Conservation (phyloP, 1,140 invertebrate genomes). For the Brachystomella parvula region DNA sequence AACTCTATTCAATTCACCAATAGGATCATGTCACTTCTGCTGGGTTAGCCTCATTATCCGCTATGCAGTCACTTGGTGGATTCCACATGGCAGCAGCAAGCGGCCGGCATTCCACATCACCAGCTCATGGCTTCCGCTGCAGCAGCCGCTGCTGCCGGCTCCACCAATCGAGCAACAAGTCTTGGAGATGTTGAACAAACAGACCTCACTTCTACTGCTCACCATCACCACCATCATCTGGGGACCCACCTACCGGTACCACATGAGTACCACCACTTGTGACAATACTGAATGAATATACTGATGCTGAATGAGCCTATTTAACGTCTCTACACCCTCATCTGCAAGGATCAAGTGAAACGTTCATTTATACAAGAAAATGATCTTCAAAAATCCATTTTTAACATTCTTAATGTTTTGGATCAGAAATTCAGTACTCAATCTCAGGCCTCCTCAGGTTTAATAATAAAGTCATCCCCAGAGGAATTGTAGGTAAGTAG, state of each 20-base stretch:
- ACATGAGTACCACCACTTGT: slow-evolving; percentile 39
- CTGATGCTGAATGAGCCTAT: no score
- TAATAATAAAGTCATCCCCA: no score
- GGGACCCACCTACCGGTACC: slow-evolving; percentile 1
- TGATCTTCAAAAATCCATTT: no score
- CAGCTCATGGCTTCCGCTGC: slow-evolving; percentile 37
- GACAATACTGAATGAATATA: slow-evolving; percentile 32
- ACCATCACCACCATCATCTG: slow-evolving; percentile 17
- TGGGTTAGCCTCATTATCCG: slow-evolving; percentile 35
- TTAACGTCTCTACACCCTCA: no score
- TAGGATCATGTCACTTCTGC: slow-evolving; percentile 37
- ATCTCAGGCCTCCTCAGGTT: no score
- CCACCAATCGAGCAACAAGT: not conserved
- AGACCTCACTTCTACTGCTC: slow-evolving; percentile 1
- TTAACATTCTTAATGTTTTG: no score
- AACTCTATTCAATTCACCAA: slow-evolving; percentile 6
- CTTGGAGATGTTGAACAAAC: not conserved
- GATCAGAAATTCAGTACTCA: no score
- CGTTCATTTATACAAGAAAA: no score
- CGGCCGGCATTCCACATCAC: slow-evolving; percentile 37
- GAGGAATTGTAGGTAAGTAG: no score
- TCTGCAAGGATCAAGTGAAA: no score
- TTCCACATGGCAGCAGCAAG: slow-evolving; percentile 37
- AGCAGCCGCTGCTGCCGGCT: slow-evolving; percentile 29
- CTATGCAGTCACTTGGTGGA: slow-evolving; percentile 37